Conservation (phyloP, 2,888 invertebrate species). For the Drosophila subquinaria region DNA sequence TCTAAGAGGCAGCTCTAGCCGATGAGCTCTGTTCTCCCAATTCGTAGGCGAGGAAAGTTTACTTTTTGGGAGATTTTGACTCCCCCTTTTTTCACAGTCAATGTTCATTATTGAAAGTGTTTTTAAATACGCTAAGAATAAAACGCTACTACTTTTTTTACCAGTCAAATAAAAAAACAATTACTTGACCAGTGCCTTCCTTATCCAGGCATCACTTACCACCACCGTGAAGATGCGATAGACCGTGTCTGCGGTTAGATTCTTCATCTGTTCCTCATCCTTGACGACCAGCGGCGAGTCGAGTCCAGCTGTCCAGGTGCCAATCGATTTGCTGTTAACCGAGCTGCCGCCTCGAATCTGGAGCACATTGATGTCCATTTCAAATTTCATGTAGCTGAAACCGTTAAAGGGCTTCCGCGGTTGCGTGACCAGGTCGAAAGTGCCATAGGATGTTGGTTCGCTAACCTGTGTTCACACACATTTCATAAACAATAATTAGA, state of each 20-base stretch:
- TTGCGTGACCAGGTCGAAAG: constrained; percentile 88
- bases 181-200: background rate
- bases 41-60: too few relatives aligned
- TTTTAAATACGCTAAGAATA: too few relatives aligned
- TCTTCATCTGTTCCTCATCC: constrained; percentile 89
- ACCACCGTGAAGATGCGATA: constrained; percentile 94
- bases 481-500: constrained; percentile 51
- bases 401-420: constrained; percentile 88
- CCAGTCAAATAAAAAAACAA: too few relatives aligned
- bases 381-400: constrained; percentile 91
- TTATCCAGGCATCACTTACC: constrained; percentile 87
- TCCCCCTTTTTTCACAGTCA: too few relatives aligned
- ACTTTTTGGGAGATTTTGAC: too few relatives aligned
- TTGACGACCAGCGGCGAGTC: constrained; percentile 89
- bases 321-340: constrained; percentile 90
- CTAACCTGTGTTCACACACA: constrained; percentile 85
- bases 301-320: constrained; percentile 92
- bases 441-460: constrained; percentile 90
- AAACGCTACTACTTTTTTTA: too few relatives aligned
- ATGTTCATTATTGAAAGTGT: too few relatives aligned
- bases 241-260: constrained; percentile 92
- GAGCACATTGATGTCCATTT: constrained; percentile 90
- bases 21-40: too few relatives aligned
- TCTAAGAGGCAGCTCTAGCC: too few relatives aligned
- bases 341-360: constrained; percentile 91